Percentiles rank a stretch among this genome's conserved stretches.
Conservation (phyloP, 2,113 vertebrate genomes). For the Microcebus tavaratra region DNA sequence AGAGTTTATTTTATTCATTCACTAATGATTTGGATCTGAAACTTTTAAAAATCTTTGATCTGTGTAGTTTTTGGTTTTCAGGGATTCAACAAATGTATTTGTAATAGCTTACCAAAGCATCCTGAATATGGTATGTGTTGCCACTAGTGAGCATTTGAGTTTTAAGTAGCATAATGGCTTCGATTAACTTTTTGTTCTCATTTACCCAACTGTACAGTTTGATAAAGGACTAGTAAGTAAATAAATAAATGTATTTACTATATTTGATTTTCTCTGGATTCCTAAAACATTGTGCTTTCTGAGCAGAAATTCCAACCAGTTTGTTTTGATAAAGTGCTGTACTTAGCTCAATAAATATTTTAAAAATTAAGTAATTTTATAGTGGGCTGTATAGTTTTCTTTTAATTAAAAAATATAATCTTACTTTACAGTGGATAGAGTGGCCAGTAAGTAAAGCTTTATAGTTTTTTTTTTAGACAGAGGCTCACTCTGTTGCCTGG, state of each 20-base stretch:
- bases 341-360: slow-evolving; percentile 22
- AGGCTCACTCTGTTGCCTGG: no score
- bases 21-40: slow-evolving; percentile 8
- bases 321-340: slow-evolving; percentile 43
- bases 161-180: slow-evolving; percentile 17
- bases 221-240: neutral
- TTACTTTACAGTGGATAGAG: neutral
- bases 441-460: slow-evolving; percentile 22
- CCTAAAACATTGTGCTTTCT: slow-evolving; percentile 44
- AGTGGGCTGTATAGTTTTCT: neutral
- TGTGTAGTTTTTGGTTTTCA: neutral
- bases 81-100: slow-evolving; percentile 22
- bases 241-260: slow-evolving; percentile 34
- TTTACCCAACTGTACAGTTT: neutral
- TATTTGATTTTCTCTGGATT: slow-evolving; percentile 54
- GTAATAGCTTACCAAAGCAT: slow-evolving; percentile 3
- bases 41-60: slow-evolving; percentile 22
- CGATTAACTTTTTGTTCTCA: slow-evolving; percentile 41
- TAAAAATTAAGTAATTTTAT: slow-evolving; percentile 41
- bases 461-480: neutral
- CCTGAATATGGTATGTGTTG: neutral
- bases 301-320: slow-evolving; percentile 42
- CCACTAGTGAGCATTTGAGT: neutral
- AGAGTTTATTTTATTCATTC: slow-evolving; percentile 20
- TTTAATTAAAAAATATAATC: neutral